Evolutionary conservation across 35 echinoderm and acorn worm species (phyloP), one percentile per base, ranked within the genome.

Genomic region (Strongylocentrotus purpuratus): DNA sequence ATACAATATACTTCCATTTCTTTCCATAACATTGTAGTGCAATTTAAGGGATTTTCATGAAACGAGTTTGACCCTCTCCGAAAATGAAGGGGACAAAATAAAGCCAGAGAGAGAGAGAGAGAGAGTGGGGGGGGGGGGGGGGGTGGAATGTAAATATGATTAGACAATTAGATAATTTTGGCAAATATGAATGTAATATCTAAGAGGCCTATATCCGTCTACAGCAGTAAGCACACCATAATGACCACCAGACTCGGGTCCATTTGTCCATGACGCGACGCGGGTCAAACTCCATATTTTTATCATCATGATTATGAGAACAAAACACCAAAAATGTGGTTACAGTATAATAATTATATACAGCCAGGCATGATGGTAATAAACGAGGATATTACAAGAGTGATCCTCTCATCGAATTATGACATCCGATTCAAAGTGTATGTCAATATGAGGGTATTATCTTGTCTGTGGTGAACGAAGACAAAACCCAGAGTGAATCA

Each of bases 351-450:
- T 70, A 8, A 52, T 52, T 41, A 41, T 41, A 13, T 52, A 52
- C 13, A 55, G 10, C 50, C 35, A 41, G 35, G 35, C 50, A 55
- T 13, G 50, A 55, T 86, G 87, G 45, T 41, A 89, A 41, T 41
- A 41, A 41, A 89, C 31, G 32, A 45, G 33, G 87, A 89, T 46
- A 89, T 89, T 33, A 89, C 87, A 89, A 89, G 12, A 89, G 87
- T 18, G 18, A 41, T 89, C 87, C 87, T 45, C 87, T 33, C 32
- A 17, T n/a, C 87, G 45, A 89, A 89, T 33, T 89, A 33, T 46
- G 87, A 89, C 87, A 89, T 89, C 87, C 87, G 87, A 89, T 89
- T 33, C 87, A 89, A 46, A 89, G 45, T 89, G 87, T 89, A 45
- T 89, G 87, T 89, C 87, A 89, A 89, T 89, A 89, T 25, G 31